Evolutionary conservation across 2,113 vertebrate genomes (phyloP).

Genomic region (Balaeniceps rex): DNA sequence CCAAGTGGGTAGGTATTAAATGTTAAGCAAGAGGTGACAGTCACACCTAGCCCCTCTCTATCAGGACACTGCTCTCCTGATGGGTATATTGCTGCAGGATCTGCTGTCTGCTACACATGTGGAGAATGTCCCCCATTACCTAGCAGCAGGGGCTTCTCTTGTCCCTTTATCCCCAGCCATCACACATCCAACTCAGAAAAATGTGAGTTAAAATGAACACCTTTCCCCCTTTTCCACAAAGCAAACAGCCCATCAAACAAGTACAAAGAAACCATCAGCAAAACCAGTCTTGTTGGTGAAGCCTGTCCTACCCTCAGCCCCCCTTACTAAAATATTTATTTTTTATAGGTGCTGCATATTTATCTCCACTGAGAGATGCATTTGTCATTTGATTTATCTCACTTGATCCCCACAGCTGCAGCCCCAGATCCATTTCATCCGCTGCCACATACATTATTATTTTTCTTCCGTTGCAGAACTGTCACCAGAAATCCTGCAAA

Average conservation of each 20-base stretch:
- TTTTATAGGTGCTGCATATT: conserved; percentile 55
- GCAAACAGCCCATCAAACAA: background rate
- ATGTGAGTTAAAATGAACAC: background rate
- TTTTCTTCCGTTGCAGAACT: conserved; percentile 29
- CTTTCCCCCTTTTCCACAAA: background rate
- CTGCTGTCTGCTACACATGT: background rate
- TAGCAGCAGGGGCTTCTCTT: background rate
- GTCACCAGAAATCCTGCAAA: conserved; percentile 46
- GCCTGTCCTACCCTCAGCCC: background rate
- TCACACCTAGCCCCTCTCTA: background rate
- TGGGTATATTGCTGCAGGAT: background rate
- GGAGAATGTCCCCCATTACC: background rate
- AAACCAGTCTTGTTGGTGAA: background rate
- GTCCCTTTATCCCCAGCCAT: background rate
- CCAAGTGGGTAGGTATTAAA: background rate
- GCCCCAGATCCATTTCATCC: conserved; percentile 61
- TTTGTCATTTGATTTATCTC: conserved; percentile 61
- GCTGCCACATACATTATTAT: conserved; percentile 39
- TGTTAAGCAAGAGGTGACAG: background rate
- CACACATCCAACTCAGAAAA: background rate
- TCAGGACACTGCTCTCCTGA: background rate
- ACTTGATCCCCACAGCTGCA: conserved; percentile 60
- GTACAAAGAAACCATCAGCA: background rate
- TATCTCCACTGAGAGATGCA: conserved; percentile 38
- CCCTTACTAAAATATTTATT: conserved; percentile 22